Evolutionary conservation across 2,797 vertebrate species (phyloP).

Genomic region (Austrolebias charrua): DNA sequence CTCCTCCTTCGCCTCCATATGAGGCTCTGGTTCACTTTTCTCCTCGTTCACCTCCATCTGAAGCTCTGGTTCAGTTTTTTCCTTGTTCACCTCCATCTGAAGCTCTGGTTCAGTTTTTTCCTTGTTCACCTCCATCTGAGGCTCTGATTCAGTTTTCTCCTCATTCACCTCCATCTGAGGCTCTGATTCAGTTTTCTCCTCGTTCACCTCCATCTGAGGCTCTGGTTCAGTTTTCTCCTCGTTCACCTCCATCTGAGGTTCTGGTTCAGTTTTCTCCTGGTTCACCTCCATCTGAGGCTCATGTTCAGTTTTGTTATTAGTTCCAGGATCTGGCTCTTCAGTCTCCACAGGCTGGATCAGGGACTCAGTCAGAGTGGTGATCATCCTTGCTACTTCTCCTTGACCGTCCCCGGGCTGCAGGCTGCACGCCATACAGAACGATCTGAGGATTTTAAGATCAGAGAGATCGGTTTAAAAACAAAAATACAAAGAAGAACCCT

Average conservation of each 20-base stretch:
- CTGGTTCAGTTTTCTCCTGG: too few relatives aligned
- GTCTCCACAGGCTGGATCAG: conserved; percentile 66
- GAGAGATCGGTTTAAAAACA: rapidly evolving
- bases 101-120: too few relatives aligned
- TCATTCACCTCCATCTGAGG: conserved; percentile 9
- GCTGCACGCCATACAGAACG: conserved; percentile 47
- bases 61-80: too few relatives aligned
- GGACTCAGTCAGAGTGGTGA: conserved; percentile 75
- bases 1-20: conserved; percentile 19
- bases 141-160: not conserved
- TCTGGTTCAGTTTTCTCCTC: not conserved
- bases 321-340: not conserved
- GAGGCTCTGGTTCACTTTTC: not conserved
- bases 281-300: too few relatives aligned
- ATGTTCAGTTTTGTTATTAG: too few relatives aligned
- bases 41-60: too few relatives aligned
- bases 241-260: too few relatives aligned
- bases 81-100: too few relatives aligned
- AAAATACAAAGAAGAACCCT: not conserved
- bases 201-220: conserved; percentile 4
- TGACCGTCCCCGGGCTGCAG: conserved; percentile 70
- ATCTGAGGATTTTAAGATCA: conserved; percentile 41
- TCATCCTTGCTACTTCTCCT: conserved; percentile 77
- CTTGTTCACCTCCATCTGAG: too few relatives aligned
- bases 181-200: not conserved